Percentiles rank a stretch among this genome's conserved stretches.
These are phyloP conservation scores for Busseola fusca DNA, from an alignment of 2,888 invertebrate species.

Conservation along the genomic window DNA sequence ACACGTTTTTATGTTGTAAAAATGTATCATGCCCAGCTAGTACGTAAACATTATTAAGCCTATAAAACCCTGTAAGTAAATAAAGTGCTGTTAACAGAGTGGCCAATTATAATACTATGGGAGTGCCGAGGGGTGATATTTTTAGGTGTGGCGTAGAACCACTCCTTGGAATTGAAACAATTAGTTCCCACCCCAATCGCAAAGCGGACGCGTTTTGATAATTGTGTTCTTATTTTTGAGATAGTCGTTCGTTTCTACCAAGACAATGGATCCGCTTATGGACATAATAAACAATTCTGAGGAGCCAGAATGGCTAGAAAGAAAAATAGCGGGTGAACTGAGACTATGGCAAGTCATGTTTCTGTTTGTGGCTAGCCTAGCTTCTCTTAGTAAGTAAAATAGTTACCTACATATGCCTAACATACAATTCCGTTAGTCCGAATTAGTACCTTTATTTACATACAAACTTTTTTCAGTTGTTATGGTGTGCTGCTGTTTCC, in stretches of 20 bases:
- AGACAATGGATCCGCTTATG: conserved; percentile 80
- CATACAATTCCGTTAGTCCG: neutral
- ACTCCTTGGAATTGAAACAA: conserved; percentile 83
- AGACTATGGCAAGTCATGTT: conserved; percentile 95
- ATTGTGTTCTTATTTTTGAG: conserved; percentile 55
- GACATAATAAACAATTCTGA: conserved; percentile 82
- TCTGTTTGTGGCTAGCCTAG: conserved; percentile 90
- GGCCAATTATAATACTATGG: conserved; percentile 58
- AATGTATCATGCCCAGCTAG: neutral
- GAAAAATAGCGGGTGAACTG: conserved; percentile 90
- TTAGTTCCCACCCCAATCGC: conserved; percentile 77
- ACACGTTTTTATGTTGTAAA: neutral
- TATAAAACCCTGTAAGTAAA: conserved; percentile 1
- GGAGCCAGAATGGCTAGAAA: conserved; percentile 93
- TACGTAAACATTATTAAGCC: neutral
- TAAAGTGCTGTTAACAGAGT: conserved; percentile 25
- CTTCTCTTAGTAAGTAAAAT: conserved; percentile 89
- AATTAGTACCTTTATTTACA: neutral
- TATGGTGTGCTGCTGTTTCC: conserved; percentile 96
- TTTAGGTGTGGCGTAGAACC: conserved; percentile 82
- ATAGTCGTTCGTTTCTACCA: conserved; percentile 14
- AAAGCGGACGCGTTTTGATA: conserved; percentile 66
- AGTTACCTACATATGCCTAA: neutral
- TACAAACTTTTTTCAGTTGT: conserved; percentile 89
- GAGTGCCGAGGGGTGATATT: conserved; percentile 77